phyloP scores from a whole-genome alignment of 2,113 vertebrate genomes.

The Perccottus glenii region DNA sequence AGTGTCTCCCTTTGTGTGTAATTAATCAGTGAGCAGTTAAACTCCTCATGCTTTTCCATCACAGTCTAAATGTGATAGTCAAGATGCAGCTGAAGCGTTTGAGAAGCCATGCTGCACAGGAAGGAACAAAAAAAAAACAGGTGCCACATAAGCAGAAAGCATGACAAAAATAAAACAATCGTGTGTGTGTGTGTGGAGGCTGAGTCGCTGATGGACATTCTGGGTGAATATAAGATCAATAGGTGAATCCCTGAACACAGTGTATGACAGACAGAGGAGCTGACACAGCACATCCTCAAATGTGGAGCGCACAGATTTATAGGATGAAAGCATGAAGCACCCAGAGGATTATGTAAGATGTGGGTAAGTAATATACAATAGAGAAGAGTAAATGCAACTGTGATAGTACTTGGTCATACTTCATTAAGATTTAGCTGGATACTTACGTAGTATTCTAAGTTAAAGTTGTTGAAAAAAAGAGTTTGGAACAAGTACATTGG shows the following conservation, averaged over 20 bases:
- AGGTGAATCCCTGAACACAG: constrained; percentile 42
- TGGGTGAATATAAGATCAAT: constrained; percentile 43
- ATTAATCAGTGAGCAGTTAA: constrained; percentile 33
- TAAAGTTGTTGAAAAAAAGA: too few species aligned
- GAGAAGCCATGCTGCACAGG: constrained; percentile 8
- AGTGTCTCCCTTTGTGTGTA: constrained; percentile 21
- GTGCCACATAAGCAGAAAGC: constrained; percentile 15
- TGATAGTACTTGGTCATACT: neutral
- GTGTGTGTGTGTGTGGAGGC: neutral
- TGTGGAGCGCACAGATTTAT: neutral
- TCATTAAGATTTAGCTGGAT: too few species aligned
- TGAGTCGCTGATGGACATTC: constrained; percentile 39
- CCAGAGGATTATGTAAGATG: constrained; percentile 1
- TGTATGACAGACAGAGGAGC: constrained; percentile 30
- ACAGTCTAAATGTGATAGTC: constrained; percentile 9
- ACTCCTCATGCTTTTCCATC: constrained; percentile 25
- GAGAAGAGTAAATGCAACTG: neutral
- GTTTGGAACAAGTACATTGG: too few species aligned
- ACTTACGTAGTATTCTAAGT: too few species aligned
- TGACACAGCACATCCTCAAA: constrained; percentile 9
- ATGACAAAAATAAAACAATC: neutral
- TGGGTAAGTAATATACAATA: neutral
- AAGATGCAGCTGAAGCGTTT: constrained; percentile 21
- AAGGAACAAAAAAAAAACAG: constrained; percentile 12
- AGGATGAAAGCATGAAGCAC: constrained; percentile 10